A percentile compares a stretch with the other conserved stretches of the same genome.
Evolutionary conservation across 92 coral and sea anemone species (phyloP).

Genomic region (Virgularia gustaviana): DNA sequence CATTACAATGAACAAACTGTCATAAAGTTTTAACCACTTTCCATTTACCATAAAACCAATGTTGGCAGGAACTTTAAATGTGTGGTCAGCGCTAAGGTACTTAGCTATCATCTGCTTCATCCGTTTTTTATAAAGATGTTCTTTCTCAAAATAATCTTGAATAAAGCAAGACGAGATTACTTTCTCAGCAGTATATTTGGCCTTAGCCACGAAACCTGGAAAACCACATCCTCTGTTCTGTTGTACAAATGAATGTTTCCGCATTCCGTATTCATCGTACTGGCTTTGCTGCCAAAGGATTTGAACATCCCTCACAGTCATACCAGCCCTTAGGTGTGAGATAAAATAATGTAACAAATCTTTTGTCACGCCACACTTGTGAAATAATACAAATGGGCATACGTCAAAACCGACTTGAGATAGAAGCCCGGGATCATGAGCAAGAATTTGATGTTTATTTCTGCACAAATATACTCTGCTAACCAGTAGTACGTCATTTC

Average conservation of each 20-base stretch:
- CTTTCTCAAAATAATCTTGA: conserved; percentile 37
- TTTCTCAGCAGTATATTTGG: conserved; percentile 37
- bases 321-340: conserved; percentile 42
- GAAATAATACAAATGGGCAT: conserved; percentile 42
- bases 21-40: conserved; percentile 42
- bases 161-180: conserved; percentile 19
- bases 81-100: conserved; percentile 43
- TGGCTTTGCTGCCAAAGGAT: no score
- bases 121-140: conserved; percentile 31
- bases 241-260: no score
- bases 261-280: no score
- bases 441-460: no score
- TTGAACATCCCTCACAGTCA: conserved; percentile 45
- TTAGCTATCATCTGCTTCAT: conserved; percentile 52
- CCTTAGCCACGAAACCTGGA: conserved; percentile 36
- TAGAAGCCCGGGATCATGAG: no score
- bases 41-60: conserved; percentile 39
- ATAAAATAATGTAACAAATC: conserved; percentile 28
- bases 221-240: neutral
- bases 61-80: conserved; percentile 48
- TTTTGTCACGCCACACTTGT: conserved; percentile 42
- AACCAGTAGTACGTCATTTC: no score
- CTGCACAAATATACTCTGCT: no score
- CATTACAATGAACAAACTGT: conserved; percentile 46
- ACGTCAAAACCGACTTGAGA: conserved; percentile 35